A percentile compares a stretch with the other conserved stretches of the same genome.
Evolutionary conservation across 2,113 vertebrate species (phyloP).

Genomic region (Callorhinus ursinus): DNA sequence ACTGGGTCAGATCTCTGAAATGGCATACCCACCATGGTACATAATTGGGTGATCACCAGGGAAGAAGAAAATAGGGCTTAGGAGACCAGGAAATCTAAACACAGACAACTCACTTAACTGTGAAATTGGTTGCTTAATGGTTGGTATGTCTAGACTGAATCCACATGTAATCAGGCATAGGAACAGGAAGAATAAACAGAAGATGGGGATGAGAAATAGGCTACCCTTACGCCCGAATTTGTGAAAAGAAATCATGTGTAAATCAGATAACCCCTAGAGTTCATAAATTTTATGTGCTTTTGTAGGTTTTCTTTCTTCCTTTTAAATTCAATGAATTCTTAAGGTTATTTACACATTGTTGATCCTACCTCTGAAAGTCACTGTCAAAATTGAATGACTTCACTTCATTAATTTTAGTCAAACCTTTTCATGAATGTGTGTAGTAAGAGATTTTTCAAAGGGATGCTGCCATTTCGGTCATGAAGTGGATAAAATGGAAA

Average conservation of each 20-base stretch:
- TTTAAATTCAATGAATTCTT: background rate
- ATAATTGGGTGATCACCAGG: conserved; percentile 13
- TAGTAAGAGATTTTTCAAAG: background rate
- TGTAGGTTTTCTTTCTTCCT: background rate
- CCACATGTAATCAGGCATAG: background rate
- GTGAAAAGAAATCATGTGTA: conserved; percentile 29
- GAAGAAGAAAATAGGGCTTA: conserved; percentile 51
- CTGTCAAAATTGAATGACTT: background rate
- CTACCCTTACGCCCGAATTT: background rate
- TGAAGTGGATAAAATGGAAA: conserved; percentile 39
- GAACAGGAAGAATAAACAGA: conserved; percentile 16
- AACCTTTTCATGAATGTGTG: background rate
- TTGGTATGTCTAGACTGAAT: conserved; percentile 46
- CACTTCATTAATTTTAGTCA: conserved; percentile 46
- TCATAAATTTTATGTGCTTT: background rate
- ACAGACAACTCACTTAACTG: conserved; percentile 51
- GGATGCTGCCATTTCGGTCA: background rate
- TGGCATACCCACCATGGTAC: background rate
- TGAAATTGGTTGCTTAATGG: conserved; percentile 56
- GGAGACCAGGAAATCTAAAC: conserved; percentile 62
- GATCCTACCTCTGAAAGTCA: background rate
- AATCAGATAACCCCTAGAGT: background rate
- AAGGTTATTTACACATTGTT: background rate
- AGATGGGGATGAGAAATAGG: background rate
- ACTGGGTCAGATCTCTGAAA: conserved; percentile 39